These are phyloP conservation scores for Baryphthengus martii DNA, from an alignment of 2,113 vertebrate genomes.

Conservation along the genomic window DNA sequence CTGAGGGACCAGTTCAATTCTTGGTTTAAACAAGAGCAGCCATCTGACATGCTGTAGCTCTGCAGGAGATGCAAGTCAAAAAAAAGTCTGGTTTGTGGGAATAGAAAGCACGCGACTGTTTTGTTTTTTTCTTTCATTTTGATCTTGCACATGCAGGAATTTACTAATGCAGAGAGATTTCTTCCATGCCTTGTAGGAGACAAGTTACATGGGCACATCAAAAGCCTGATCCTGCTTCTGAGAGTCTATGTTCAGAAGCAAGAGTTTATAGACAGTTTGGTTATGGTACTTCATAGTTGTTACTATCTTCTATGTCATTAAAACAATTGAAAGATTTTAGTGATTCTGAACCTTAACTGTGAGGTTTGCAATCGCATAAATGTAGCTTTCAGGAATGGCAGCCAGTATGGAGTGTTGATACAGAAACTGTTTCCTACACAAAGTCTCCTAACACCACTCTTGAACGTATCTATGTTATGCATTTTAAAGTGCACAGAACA, in stretches of 20 bases:
- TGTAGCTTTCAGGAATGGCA: neutral
- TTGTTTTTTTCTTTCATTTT: neutral
- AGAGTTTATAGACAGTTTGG: neutral
- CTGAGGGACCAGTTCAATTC: neutral
- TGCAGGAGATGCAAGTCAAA: neutral
- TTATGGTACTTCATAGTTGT: neutral
- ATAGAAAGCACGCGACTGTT: rapidly evolving
- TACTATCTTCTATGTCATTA: neutral
- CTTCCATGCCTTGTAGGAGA: neutral
- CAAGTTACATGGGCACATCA: neutral
- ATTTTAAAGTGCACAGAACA: neutral
- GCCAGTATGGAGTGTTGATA: neutral
- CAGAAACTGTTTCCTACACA: neutral
- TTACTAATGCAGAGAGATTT: neutral
- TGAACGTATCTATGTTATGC: neutral
- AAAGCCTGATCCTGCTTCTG: neutral
- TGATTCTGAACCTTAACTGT: neutral
- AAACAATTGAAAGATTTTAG: neutral
- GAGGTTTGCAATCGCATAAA: neutral
- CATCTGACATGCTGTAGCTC: neutral
- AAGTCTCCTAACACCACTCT: neutral
- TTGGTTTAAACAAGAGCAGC: neutral
- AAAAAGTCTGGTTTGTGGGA: neutral
- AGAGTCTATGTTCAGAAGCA: neutral
- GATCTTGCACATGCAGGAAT: neutral